phyloP scores from a whole-genome alignment of 30 jellyfish, hydroid and myxozoan genomes.

The Clytia hemisphaerica region DNA sequence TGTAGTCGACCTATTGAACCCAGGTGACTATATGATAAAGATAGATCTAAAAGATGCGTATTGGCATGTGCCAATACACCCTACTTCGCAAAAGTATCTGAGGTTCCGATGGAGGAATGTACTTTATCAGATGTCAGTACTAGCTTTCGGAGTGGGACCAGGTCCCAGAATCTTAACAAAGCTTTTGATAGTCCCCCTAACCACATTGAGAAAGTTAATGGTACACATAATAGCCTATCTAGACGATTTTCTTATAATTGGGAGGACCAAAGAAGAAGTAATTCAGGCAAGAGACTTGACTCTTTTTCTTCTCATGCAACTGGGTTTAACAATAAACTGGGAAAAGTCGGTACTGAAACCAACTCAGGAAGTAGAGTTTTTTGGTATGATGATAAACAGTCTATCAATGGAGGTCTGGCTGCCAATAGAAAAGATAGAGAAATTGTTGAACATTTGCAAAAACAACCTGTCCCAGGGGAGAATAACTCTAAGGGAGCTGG shows the following conservation, averaged over 20 bases:
- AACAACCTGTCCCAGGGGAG: background rate
- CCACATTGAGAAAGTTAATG: background rate
- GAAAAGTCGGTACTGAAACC: conserved; percentile 4
- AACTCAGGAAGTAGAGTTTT: conserved; percentile 3
- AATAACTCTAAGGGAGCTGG: background rate
- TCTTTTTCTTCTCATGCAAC: conserved; percentile 4
- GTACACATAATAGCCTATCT: background rate
- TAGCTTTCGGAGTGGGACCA: conserved; percentile 11
- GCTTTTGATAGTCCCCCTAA: conserved; percentile 7
- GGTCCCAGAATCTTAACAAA: conserved; percentile 25
- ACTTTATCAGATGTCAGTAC: background rate
- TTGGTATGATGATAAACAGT: conserved; percentile 3
- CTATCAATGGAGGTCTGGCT: background rate
- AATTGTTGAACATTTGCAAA: background rate
- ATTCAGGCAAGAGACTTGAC: background rate
- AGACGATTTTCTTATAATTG: background rate
- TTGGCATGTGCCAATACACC: conserved; percentile 1
- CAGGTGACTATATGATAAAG: background rate
- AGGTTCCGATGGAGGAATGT: background rate
- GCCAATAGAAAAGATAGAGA: background rate
- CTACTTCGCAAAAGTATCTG: conserved; percentile 29
- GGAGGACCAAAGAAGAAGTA: background rate
- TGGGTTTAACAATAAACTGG: conserved; percentile 23
- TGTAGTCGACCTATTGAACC: background rate
- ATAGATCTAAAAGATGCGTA: background rate